Base-by-base conservation (phyloP, 2,888 invertebrate genomes). In the Ormyrus nitidulus region DNA sequence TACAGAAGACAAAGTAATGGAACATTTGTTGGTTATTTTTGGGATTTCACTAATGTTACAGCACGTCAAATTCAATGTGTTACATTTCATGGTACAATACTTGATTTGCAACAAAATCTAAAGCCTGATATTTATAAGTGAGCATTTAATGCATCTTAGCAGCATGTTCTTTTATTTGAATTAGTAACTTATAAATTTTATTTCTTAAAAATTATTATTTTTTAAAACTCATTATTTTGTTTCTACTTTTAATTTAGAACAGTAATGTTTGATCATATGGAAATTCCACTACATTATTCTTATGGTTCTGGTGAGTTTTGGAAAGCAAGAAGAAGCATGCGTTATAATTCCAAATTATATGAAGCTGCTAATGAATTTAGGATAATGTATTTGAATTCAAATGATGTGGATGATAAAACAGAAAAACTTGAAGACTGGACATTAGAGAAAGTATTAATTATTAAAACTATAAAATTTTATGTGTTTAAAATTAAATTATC, bases 291-390 rank as follows among this genome's bases (percentile, higher is more conserved):
- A 44, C 98, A 98, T 88, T 95, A 97, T 86, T 91, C 92, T n/a
- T 99, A 96, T 91, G 98, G 98, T 0, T 94, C 95, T 62, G 91
- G 91, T 75, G 91, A 93, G 48, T 99, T 96, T 90, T 99, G 99
- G 99, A 91, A 92, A 84, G 96, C 95, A 34, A 92, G 97, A 81
- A 93, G 97, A 84, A 99, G 99, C 86, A 97, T 99, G 97, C 93
- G 96, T 84, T 99, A 98, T 89, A 95, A 95, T 79, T 91, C 92
- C 69, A 89, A 93, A 13, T 92, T 99, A 0, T 89, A 93, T 9
- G 84, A 92, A 66, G 92, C 94, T 54, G 98, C 97, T 0, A 92
- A 93, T 73, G 89, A 93, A 10, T 99, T 95, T 88, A 92, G 96
- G 62, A 85, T 87, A 69, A 86, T 88, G 19, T 91, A 92, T 85